Evolutionary conservation across 2,797 vertebrate species (phyloP), one percentile per base, ranked within the genome.

Genomic region (Gallinago nigripennis): DNA sequence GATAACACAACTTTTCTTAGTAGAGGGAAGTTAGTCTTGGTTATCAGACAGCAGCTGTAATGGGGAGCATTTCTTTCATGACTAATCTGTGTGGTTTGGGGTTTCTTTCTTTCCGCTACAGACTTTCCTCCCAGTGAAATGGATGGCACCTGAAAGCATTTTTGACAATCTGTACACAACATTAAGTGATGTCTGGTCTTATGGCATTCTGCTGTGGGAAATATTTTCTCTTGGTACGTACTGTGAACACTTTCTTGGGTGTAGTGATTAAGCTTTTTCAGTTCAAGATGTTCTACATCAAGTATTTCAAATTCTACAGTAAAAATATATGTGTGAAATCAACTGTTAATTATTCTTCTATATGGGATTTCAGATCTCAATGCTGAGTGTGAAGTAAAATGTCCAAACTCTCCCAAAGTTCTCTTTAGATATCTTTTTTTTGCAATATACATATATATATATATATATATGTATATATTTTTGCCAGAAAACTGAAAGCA

Each of bases 111-210:
- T 71, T 64, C 75, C 57, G 19, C 54, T 69, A 58, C 96, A 99
- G 99, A 99, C 99, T 15, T 99, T 99, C 72, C 98, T 99, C 48
- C 99, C 99, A 0, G 99, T 99, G 86, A 99, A 99, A 97, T 99
- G 99, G 99, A 99, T 99, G 99, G 99, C 99, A 31, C 99, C 99
- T 2, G 99, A 99, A 97, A 99, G 99, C 90, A 99, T 99, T 97
- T 99, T 99, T 81, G 99, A 99, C 97, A 99, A 99, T 96, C 96
- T 99, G 64, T 99, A 99, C 97, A 99, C 99, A 37, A 99, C 99
- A 2, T 97, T 99, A 77, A 99, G 99, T 39, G 99, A 99, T 13
- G 99, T 99, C 91, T 99, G 99, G 99, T 99, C 99, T 73, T 99
- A 99, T 0, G 99, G 99, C 66, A 99, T 99, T 96, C 98, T 99